Evolutionary conservation across 1,140 invertebrate species (phyloP), one percentile per base, ranked within the genome.

Genomic region (Conus ventricosus): DNA sequence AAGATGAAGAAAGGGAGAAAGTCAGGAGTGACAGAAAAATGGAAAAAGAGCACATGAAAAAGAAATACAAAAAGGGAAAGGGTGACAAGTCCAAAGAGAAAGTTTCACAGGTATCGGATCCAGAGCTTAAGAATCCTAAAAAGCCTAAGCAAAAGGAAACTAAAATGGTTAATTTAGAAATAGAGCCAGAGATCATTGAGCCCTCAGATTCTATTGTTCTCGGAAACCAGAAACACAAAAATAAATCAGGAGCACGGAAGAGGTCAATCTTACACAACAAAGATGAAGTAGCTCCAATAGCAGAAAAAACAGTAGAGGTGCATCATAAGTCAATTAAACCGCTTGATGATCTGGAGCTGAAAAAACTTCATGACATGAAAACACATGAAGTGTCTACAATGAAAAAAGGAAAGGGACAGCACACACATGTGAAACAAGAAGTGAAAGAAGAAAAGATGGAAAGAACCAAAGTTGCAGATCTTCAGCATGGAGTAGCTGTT

Each of bases 191-290:
- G 88, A 93, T 94, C 15, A 94, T 94, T 89, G 92, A 94, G 71
- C 89, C 90, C 54, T 82, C 89, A 75, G 91, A 92, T 84, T 71
- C 75, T 10, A 76, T 88, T 51, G 86, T 87, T 67, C 84, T 87
- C 75, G 75, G 85, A 25, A 75, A 23, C 15, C 75, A 93, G 90
- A 54, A 88, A 91, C 10, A 92, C 93, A 87, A 84, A 82, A 27
- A 84, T 78, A 8, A 97, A 96, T 89, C 95, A 17, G 39, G n/a
- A 13, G 23, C 6, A 20, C 51, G 75, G n/a, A 90, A 92, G 85
- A 96, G 96, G 88, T 95, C 96, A 27, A 97, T 97, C 88, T 94
- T 97, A 91, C 91, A 96, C 39, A 97, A 97, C 93, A 96, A 96
- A 92, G 96, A 96, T 91, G 96, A 97, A 85, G 93, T 95, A 60